phyloP scores from a whole-genome alignment of 2,113 vertebrate genomes.

The Pelodiscus sinensis region DNA sequence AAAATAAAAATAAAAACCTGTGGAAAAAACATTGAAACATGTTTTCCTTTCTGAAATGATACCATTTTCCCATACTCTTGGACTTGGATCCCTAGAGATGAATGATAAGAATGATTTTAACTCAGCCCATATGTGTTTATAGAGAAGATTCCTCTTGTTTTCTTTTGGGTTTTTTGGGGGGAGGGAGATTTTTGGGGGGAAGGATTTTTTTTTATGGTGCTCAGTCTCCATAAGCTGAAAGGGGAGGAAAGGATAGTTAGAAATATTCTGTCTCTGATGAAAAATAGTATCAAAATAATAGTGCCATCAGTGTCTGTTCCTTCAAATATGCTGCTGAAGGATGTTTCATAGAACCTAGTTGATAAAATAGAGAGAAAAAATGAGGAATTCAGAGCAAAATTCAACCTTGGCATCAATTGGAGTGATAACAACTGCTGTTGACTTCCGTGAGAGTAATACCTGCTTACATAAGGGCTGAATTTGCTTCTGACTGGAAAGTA shows the following conservation, averaged over 20 bases:
- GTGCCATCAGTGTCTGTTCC: not conserved
- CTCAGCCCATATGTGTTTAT: slow-evolving; percentile 39
- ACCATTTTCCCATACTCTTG: slow-evolving; percentile 14
- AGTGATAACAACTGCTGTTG: slow-evolving; percentile 42
- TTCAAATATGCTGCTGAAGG: slow-evolving; percentile 20
- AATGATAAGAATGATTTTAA: slow-evolving; percentile 60
- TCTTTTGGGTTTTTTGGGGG: not conserved
- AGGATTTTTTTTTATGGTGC: not conserved
- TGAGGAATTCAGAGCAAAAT: not conserved
- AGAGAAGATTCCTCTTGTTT: slow-evolving; percentile 38
- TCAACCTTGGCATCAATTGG: not conserved
- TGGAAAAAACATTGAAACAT: slow-evolving; percentile 37
- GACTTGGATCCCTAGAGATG: slow-evolving; percentile 32
- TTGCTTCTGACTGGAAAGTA: slow-evolving; percentile 9
- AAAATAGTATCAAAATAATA: slow-evolving; percentile 48
- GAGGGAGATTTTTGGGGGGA: too few relatives aligned
- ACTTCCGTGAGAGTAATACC: not conserved
- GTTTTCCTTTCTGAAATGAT: slow-evolving; percentile 45
- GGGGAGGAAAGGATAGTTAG: slow-evolving; percentile 4
- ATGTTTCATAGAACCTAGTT: not conserved
- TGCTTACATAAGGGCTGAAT: slow-evolving; percentile 13
- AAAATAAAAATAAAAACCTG: not conserved
- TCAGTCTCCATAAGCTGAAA: slow-evolving; percentile 10
- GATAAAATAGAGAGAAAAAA: not conserved
- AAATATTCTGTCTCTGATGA: slow-evolving; percentile 22